Evolutionary conservation across 2,113 vertebrate genomes (phyloP).

Genomic region (Microtus oregoni): DNA sequence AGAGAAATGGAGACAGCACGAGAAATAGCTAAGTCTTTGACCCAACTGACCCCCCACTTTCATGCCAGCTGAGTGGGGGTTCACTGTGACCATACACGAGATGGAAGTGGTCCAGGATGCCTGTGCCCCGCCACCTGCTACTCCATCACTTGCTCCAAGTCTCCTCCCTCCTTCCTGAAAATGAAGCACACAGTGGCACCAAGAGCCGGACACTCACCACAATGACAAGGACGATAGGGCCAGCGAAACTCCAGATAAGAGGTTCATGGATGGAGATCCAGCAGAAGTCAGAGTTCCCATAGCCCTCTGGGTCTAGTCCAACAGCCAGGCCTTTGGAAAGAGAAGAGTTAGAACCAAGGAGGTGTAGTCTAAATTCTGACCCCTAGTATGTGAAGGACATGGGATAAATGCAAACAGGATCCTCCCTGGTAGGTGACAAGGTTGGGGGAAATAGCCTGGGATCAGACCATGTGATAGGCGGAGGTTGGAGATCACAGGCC

Average conservation of each 20-base stretch:
- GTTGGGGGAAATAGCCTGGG: neutral
- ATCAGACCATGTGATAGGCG: neutral
- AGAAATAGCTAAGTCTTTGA: neutral
- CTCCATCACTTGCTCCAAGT: neutral
- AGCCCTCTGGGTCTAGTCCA: conserved; percentile 97
- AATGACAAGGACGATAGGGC: conserved; percentile 95
- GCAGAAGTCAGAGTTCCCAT: conserved; percentile 98
- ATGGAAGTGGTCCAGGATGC: neutral
- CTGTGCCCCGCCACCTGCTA: neutral
- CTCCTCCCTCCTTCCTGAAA: neutral
- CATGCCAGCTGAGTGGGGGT: neutral
- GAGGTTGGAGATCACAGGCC: neutral
- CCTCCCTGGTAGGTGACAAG: neutral
- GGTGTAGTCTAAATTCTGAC: neutral
- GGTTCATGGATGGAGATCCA: conserved; percentile 99
- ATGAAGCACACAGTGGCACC: neutral
- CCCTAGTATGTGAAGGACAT: neutral
- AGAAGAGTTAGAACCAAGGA: neutral
- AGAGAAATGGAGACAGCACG: neutral
- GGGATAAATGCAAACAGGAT: neutral
- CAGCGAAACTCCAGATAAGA: conserved; percentile 98
- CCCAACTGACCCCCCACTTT: neutral
- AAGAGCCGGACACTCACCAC: conserved; percentile 88
- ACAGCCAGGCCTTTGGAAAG: conserved; percentile 92
- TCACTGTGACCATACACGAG: neutral